phyloP scores from a whole-genome alignment of 2,888 invertebrate genomes.

The Seladonia tumulorum region DNA sequence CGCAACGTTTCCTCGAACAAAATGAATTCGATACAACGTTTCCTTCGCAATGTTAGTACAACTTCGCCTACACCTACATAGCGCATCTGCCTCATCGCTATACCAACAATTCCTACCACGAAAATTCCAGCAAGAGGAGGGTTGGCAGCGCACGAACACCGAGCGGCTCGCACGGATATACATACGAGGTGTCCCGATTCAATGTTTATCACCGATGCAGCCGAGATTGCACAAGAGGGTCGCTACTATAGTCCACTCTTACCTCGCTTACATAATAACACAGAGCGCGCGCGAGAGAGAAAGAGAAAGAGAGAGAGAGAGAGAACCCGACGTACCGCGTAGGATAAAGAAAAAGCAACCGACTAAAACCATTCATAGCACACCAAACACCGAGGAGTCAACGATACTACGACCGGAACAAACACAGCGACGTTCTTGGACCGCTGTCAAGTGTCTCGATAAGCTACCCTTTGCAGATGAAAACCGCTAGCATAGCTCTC shows the following conservation, averaged over 20 bases:
- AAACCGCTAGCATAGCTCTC: not conserved
- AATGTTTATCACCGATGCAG: conserved; percentile 29
- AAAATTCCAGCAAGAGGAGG: not conserved
- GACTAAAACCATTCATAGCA: not conserved
- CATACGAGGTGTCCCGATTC: conserved; percentile 9
- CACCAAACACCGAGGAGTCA: conserved; percentile 1
- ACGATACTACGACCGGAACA: not conserved
- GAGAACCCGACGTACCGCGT: not conserved
- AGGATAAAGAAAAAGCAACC: not conserved
- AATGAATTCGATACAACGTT: not conserved
- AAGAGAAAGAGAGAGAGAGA: not conserved
- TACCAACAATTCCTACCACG: not conserved
- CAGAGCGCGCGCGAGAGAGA: not conserved
- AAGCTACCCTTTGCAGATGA: not conserved
- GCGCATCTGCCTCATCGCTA: not conserved
- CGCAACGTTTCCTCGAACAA: not conserved
- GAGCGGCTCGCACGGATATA: not conserved
- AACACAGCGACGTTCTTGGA: not conserved
- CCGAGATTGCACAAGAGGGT: conserved; percentile 14
- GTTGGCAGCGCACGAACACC: not conserved
- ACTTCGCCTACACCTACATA: not conserved
- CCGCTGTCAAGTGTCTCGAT: not conserved
- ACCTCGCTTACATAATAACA: conserved; percentile 5
- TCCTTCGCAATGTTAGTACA: not conserved
- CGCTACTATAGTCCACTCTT: not conserved